Conservation (phyloP, 1,140 invertebrate genomes). For the Leptinotarsa undecemlineata region DNA sequence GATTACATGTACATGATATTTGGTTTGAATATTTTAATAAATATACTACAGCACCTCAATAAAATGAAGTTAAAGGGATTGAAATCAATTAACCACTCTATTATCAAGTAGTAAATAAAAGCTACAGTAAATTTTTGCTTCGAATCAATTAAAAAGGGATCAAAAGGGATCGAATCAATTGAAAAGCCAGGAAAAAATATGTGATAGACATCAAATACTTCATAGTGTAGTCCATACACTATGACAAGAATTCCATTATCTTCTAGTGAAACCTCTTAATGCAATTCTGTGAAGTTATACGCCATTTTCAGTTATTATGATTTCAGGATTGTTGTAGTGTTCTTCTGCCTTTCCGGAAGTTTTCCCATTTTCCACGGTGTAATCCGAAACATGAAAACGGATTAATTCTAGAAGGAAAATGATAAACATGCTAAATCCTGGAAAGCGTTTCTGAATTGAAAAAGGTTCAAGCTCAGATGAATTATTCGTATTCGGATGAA, state of each 20-base stretch:
- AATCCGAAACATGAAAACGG: slow-evolving; percentile 23
- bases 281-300: slow-evolving; percentile 58
- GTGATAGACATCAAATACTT: background rate
- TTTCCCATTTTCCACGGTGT: slow-evolving; percentile 44
- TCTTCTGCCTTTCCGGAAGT: slow-evolving; percentile 41
- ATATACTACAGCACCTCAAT: too few species aligned
- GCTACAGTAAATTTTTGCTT: too few species aligned
- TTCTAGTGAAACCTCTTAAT: slow-evolving; percentile 48
- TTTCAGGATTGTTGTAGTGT: slow-evolving; percentile 30
- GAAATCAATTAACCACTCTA: too few species aligned
- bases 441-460: background rate
- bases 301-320: slow-evolving; percentile 39
- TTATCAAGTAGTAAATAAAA: too few species aligned
- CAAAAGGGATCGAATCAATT: too few species aligned
- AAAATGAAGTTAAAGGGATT: too few species aligned
- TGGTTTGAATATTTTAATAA: too few species aligned
- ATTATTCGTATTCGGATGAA: too few species aligned
- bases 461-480: background rate
- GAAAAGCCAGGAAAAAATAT: background rate
- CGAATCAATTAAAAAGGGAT: too few species aligned
- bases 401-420: background rate
- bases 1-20: too few species aligned
- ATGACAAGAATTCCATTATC: background rate
- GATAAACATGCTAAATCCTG: slow-evolving; percentile 2
- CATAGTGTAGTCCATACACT: background rate